phyloP scores from a whole-genome alignment of 2,888 invertebrate genomes.

The Hydriomena furcata region DNA sequence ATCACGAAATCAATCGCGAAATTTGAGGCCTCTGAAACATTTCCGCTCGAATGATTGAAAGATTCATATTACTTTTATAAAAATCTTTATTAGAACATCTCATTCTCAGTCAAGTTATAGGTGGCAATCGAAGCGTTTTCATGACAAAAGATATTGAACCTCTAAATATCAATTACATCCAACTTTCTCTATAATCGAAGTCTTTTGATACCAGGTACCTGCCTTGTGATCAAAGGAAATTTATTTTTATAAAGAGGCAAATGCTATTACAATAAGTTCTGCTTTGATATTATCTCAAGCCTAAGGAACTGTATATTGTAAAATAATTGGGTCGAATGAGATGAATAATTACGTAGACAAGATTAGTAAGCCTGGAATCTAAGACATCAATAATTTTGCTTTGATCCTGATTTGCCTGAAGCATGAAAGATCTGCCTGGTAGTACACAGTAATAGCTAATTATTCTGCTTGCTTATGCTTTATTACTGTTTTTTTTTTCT shows the following conservation, averaged over 20 bases:
- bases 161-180: constrained; percentile 39
- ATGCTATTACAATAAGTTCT: constrained; percentile 11
- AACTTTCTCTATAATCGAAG: constrained; percentile 15
- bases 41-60: constrained; percentile 33
- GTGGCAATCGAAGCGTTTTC: constrained; percentile 33
- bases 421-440: no score
- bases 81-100: constrained; percentile 43
- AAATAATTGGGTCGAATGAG: neutral
- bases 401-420: no score
- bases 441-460: no score
- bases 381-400: no score
- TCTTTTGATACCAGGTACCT: constrained; percentile 16
- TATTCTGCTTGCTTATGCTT: no score
- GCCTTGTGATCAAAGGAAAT: constrained; percentile 20
- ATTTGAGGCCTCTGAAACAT: constrained; percentile 39
- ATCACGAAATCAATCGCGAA: constrained; percentile 38
- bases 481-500: no score
- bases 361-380: no score
- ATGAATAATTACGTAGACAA: neutral
- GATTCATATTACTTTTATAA: constrained; percentile 43
- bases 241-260: constrained; percentile 8
- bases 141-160: constrained; percentile 34
- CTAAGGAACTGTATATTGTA: neutral
- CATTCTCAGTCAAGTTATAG: constrained; percentile 40
- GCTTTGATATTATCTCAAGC: constrained; percentile 9